phyloP scores from a whole-genome alignment of 2,888 invertebrate species.

The Drosophila aldrichi region DNA sequence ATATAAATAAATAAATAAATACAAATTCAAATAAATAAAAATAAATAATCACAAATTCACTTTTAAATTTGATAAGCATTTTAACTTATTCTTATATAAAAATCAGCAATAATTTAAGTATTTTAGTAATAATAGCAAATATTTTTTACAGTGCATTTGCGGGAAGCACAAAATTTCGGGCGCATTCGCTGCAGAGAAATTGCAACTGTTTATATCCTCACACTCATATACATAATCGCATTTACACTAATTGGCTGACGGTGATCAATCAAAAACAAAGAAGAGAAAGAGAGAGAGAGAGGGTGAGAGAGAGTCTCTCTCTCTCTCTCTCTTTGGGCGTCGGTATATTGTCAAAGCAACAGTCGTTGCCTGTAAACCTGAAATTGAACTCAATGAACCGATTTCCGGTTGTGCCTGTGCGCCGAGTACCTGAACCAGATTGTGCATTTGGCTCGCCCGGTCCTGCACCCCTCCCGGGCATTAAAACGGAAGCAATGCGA shows the following conservation, averaged over 20 bases:
- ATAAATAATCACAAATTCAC: too few relatives aligned
- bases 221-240: conserved; percentile 77
- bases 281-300: conserved; percentile 2
- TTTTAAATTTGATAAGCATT: too few relatives aligned
- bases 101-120: too few relatives aligned
- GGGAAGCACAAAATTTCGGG: conserved; percentile 4
- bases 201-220: conserved; percentile 61
- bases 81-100: too few relatives aligned
- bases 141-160: conserved; percentile 42
- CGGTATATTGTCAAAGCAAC: conserved; percentile 65
- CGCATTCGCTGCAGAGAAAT: conserved; percentile 33
- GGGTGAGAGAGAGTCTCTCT: conserved; percentile 11
- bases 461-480: conserved; percentile 50
- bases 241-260: conserved; percentile 81
- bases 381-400: conserved; percentile 71
- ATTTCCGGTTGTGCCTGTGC: conserved; percentile 71
- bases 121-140: too few relatives aligned
- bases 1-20: too few relatives aligned
- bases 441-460: conserved; percentile 61
- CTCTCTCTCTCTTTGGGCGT: conserved; percentile 26
- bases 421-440: conserved; percentile 72
- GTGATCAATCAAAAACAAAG: conserved; percentile 75
- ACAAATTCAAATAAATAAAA: too few relatives aligned
- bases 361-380: conserved; percentile 51
- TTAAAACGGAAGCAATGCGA: conserved; percentile 68